These are phyloP conservation scores for Caenorhabditis elegans DNA, from an alignment of 1,140 invertebrate species.

Conservation along the genomic window WBcel235 BX284603.4:11549501-11550000, in stretches of 20 bases:
- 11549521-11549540: too few relatives aligned
- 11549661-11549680: too few relatives aligned
- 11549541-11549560: too few relatives aligned
- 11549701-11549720: too few relatives aligned
- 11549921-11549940: conserved; percentile 27
- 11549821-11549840: conserved; percentile 35
- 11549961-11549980: conserved; percentile 4
- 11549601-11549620: too few relatives aligned
- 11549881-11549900: conserved; percentile 35
- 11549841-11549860: not conserved
- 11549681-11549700: too few relatives aligned
- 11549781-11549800: conserved; percentile 35
- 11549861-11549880: conserved; percentile 32
- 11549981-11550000: conserved; percentile 42
- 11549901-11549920: conserved; percentile 10
- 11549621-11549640: too few relatives aligned
- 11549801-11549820: conserved; percentile 13
- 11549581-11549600: too few relatives aligned
- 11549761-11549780: conserved; percentile 21
- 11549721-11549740: too few relatives aligned
- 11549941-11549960: not conserved
- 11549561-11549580: too few relatives aligned
- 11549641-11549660: too few relatives aligned
- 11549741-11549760: conserved; percentile 42
- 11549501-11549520: too few relatives aligned